Percentiles rank a stretch among this genome's conserved stretches.
Conservation (phyloP, 2,113 vertebrate species). For the Lagopus leucura region DNA sequence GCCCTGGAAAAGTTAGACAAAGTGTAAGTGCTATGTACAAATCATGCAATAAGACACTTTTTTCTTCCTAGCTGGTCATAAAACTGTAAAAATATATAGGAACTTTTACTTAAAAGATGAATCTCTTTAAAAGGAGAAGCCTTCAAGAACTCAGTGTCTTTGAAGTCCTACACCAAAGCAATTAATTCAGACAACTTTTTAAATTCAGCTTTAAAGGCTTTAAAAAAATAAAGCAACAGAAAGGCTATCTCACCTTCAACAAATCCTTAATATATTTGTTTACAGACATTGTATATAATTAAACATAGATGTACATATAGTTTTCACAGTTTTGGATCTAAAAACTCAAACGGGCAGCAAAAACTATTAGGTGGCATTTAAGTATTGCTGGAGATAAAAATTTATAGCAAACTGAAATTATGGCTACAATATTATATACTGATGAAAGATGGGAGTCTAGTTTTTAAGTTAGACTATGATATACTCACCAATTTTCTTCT, state of each 20-base stretch:
- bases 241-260: not conserved
- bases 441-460: not conserved
- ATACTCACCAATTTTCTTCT: slow-evolving; percentile 96
- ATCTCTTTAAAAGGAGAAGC: not conserved
- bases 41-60: not conserved
- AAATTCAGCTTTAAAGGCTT: not conserved
- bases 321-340: not conserved
- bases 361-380: not conserved
- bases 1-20: slow-evolving; percentile 81
- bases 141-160: not conserved
- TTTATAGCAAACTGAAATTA: not conserved
- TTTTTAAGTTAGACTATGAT: not conserved
- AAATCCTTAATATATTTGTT: not conserved
- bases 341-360: not conserved
- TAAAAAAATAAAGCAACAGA: not conserved
- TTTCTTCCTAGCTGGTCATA: not conserved
- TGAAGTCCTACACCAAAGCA: not conserved
- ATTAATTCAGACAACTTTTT: not conserved
- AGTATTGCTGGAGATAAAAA: not conserved
- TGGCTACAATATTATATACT: not conserved
- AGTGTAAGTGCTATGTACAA: not conserved
- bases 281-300: not conserved
- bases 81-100: not conserved
- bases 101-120: not conserved
- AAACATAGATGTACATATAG: not conserved